A percentile compares a stretch with the other conserved stretches of the same genome.
Conservation (phyloP, 2,113 vertebrate species). For the Neogale vison region DNA sequence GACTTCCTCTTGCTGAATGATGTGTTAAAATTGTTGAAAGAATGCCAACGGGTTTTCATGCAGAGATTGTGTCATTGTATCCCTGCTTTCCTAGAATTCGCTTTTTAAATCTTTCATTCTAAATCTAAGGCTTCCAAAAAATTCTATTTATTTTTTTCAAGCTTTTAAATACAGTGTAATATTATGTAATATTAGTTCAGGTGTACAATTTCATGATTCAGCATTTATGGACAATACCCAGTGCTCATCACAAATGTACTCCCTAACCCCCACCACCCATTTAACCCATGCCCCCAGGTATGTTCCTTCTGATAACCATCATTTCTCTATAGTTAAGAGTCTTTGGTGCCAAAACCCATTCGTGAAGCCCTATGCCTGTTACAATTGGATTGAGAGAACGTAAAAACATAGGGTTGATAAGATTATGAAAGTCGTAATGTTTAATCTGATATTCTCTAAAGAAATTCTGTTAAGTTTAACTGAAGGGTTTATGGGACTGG, state of each 20-base stretch:
- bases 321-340: neutral
- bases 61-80: neutral
- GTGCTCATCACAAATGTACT: neutral
- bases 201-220: neutral
- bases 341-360: neutral
- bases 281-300: neutral
- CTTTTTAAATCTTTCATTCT: constrained; percentile 24
- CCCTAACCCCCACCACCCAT: neutral
- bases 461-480: neutral
- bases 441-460: neutral
- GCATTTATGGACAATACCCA: neutral
- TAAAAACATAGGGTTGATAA: neutral
- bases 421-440: neutral
- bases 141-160: neutral
- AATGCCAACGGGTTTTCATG: constrained; percentile 10
- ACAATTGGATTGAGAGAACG: neutral
- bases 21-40: constrained; percentile 26
- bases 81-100: neutral
- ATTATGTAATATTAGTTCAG: neutral
- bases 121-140: neutral
- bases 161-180: neutral
- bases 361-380: neutral
- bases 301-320: neutral
- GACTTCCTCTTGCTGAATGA: constrained; percentile 24
- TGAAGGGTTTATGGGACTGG: neutral